Conservation (phyloP, 2,113 vertebrate species). For the Pteronura brasiliensis region DNA sequence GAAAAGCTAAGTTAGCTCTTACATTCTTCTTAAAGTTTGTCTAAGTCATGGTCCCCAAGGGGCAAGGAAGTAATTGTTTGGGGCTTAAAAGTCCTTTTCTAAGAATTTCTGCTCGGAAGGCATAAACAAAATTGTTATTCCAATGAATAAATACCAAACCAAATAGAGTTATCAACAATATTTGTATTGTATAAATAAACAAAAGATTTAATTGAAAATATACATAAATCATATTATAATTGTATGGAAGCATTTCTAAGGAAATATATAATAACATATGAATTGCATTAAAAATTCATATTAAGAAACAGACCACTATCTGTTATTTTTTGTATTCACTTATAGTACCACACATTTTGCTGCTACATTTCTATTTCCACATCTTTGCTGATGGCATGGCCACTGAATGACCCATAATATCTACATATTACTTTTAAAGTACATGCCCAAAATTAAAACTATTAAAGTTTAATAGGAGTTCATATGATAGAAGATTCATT, state of each 20-base stretch:
- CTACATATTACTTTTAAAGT: not conserved
- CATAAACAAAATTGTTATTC: not conserved
- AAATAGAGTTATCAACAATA: not conserved
- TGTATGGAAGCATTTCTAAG: not conserved
- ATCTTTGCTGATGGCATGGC: not conserved
- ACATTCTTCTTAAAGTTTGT: not conserved
- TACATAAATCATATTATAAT: not conserved
- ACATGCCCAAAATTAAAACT: not conserved
- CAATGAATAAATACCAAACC: not conserved
- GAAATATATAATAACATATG: not conserved
- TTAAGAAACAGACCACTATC: not conserved
- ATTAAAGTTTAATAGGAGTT: not conserved
- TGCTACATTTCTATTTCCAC: not conserved
- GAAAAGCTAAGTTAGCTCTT: not conserved
- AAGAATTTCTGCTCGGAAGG: not conserved
- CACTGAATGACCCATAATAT: not conserved
- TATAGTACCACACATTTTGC: not conserved
- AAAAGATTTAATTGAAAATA: not conserved
- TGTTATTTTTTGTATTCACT: not conserved
- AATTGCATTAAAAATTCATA: not conserved
- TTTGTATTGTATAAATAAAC: not conserved
- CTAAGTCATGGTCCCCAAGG: not conserved
- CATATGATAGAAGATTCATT: not conserved
- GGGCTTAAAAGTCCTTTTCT: not conserved
- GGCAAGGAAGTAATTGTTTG: not conserved